These are phyloP conservation scores for Ethmia dodecea DNA, from an alignment of 2,888 invertebrate species.

Conservation along the genomic window DNA sequence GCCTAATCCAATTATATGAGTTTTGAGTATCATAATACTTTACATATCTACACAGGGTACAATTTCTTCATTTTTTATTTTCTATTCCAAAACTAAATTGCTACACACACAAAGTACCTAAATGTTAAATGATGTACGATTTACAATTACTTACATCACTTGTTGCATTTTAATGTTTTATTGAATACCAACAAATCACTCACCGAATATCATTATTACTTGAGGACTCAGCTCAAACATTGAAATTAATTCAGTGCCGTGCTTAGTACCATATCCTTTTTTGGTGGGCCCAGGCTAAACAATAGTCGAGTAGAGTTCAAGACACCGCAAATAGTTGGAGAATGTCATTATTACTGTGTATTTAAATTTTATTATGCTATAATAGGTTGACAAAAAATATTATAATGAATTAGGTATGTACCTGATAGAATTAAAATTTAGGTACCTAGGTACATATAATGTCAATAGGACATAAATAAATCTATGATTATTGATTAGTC, in stretches of 20 bases:
- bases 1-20: too few species aligned
- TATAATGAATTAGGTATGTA: slow-evolving; percentile 13
- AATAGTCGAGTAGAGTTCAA: slow-evolving; percentile 29
- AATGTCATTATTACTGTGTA: slow-evolving; percentile 24
- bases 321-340: slow-evolving; percentile 23
- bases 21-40: too few species aligned
- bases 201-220: slow-evolving; percentile 22
- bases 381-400: slow-evolving; percentile 25
- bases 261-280: slow-evolving; percentile 34
- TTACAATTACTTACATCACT: too few species aligned
- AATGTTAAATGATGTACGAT: too few species aligned
- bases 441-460: too few species aligned
- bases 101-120: too few species aligned
- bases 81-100: neutral
- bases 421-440: too few species aligned
- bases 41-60: too few species aligned
- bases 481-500: too few species aligned
- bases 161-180: slow-evolving; percentile 2
- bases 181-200: slow-evolving; percentile 16
- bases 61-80: too few species aligned
- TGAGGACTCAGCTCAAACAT: too few species aligned
- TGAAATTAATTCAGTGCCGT: slow-evolving; percentile 34
- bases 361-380: slow-evolving; percentile 30
- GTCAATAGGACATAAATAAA: too few species aligned
- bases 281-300: slow-evolving; percentile 28